These are phyloP conservation scores for Manacus vitellinus DNA, from an alignment of 2,113 vertebrate species.

Conservation along the genomic window DNA sequence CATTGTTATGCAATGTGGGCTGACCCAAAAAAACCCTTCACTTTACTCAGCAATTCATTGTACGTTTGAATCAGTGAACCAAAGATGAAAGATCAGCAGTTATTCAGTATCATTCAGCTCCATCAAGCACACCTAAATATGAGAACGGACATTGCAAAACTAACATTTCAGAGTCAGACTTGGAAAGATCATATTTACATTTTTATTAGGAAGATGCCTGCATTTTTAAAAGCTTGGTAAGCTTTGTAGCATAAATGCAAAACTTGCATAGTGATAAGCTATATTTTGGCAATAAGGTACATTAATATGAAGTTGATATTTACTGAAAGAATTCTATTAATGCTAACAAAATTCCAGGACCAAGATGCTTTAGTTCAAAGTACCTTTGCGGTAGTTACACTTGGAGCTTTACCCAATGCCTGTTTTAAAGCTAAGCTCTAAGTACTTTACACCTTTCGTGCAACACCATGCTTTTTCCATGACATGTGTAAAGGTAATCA, in stretches of 20 bases:
- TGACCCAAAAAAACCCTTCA: not conserved
- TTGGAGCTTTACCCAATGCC: not conserved
- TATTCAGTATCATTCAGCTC: conserved; percentile 15
- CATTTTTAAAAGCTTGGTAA: not conserved
- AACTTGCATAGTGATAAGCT: not conserved
- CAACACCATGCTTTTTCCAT: not conserved
- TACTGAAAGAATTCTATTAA: not conserved
- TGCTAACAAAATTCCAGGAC: not conserved
- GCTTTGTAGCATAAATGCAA: not conserved
- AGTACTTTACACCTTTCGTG: not conserved
- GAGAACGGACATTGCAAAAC: not conserved
- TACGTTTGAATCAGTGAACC: conserved; percentile 39
- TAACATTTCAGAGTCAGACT: not conserved
- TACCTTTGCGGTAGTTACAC: not conserved
- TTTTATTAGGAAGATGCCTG: not conserved
- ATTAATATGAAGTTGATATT: not conserved
- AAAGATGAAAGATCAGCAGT: conserved; percentile 38
- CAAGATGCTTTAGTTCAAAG: not conserved
- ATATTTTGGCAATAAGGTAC: not conserved
- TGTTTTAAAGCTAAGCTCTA: not conserved
- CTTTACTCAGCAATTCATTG: conserved; percentile 30
- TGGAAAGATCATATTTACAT: not conserved
- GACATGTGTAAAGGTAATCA: not conserved
- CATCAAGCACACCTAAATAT: conserved; percentile 40
- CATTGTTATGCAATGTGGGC: not conserved